phyloP scores from a whole-genome alignment of 2,113 vertebrate species.

The Indicator maculatus region DNA sequence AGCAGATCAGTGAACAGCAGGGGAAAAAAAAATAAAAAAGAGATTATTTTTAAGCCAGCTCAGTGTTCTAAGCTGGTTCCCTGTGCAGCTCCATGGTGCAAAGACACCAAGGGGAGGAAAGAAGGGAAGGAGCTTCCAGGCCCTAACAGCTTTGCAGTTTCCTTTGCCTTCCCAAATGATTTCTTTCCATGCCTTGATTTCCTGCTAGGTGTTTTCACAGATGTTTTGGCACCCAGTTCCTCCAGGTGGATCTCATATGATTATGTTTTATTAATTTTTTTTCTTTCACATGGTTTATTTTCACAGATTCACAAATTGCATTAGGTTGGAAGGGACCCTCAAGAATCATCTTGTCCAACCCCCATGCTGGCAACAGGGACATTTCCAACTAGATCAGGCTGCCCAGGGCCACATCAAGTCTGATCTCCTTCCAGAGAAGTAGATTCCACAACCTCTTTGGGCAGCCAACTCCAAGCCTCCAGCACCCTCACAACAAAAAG shows the following conservation, averaged over 20 bases:
- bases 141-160: neutral
- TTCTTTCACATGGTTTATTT: neutral
- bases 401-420: too few species aligned
- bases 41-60: neutral
- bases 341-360: too few species aligned
- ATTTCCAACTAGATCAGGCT: too few species aligned
- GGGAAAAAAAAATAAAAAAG: neutral
- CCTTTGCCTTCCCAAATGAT: neutral
- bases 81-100: neutral
- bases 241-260: neutral
- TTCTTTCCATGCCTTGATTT: conserved; percentile 31
- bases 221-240: neutral
- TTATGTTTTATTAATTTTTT: neutral
- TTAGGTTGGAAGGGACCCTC: too few species aligned
- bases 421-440: too few species aligned
- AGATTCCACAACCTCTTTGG: too few species aligned
- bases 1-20: neutral
- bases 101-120: neutral
- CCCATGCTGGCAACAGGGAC: too few species aligned
- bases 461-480: too few species aligned
- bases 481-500: too few species aligned
- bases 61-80: neutral
- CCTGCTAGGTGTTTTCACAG: conserved; percentile 22
- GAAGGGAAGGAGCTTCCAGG: neutral
- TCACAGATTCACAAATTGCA: too few species aligned